Evolutionary conservation across 2,888 invertebrate species (phyloP).

Genomic region (Cantharis rufa): DNA sequence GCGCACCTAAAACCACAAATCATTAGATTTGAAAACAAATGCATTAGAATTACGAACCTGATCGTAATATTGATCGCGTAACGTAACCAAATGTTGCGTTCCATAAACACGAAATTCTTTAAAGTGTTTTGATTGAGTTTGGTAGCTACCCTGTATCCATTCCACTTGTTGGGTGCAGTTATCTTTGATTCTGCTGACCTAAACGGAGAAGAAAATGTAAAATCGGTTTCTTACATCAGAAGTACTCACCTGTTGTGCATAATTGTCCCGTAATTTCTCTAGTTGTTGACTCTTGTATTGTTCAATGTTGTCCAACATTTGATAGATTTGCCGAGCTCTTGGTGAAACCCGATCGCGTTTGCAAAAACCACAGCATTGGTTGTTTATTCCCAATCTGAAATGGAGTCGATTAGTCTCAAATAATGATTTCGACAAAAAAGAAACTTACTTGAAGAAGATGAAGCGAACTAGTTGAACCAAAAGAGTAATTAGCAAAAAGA

Average conservation of each 20-base stretch:
- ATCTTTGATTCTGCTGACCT: constrained; percentile 87
- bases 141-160: constrained; percentile 90
- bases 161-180: constrained; percentile 94
- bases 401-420: not conserved
- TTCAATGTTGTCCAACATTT: constrained; percentile 88
- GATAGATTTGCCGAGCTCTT: constrained; percentile 80
- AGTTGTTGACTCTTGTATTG: constrained; percentile 87
- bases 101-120: constrained; percentile 91
- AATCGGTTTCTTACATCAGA: not conserved
- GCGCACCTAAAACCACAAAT: constrained; percentile 69
- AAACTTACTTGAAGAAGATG: constrained; percentile 70
- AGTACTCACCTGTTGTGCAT: constrained; percentile 76
- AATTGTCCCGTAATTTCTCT: constrained; percentile 87
- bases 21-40: not conserved
- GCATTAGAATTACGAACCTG: constrained; percentile 64
- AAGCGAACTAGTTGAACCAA: constrained; percentile 76
- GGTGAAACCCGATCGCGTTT: constrained; percentile 71
- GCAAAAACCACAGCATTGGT: constrained; percentile 77
- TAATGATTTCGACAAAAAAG: not conserved
- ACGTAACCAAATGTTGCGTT: constrained; percentile 80
- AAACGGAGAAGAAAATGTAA: constrained; percentile 15
- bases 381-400: constrained; percentile 69
- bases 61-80: constrained; percentile 90
- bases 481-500: constrained; percentile 79
- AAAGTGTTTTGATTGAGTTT: constrained; percentile 82